Conservation (phyloP, 2,888 invertebrate species). For the Pantelozetes paolii region DNA sequence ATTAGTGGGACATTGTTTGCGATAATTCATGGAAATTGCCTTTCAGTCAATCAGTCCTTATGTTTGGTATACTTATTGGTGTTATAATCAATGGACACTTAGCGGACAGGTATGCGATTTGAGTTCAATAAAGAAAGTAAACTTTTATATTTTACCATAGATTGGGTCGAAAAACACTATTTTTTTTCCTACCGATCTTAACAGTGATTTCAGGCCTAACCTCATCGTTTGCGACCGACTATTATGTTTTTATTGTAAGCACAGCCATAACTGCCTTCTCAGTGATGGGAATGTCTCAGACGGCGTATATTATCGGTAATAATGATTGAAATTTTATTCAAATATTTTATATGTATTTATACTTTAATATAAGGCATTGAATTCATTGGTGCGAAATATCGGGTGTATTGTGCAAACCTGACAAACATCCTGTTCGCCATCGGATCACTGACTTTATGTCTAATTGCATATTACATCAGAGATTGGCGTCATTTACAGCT, state of each 20-base stretch:
- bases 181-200: too few species aligned
- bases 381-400: too few species aligned
- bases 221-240: too few species aligned
- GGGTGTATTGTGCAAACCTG: too few species aligned
- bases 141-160: too few species aligned
- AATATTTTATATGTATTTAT: too few species aligned
- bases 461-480: conserved; percentile 18
- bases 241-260: too few species aligned
- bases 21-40: conserved; percentile 7
- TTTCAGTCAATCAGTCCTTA: neutral
- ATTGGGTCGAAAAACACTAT: too few species aligned
- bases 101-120: too few species aligned
- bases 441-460: conserved; percentile 5
- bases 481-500: conserved; percentile 22
- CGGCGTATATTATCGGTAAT: conserved; percentile 33
- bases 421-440: neutral
- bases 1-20: neutral
- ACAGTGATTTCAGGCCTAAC: too few species aligned
- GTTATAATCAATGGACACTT: neutral
- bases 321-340: neutral
- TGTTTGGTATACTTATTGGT: neutral
- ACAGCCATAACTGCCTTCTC: too few species aligned
- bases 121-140: too few species aligned
- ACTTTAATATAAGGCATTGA: neutral
- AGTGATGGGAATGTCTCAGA: conserved; percentile 27